Conservation (phyloP, 2,113 vertebrate species). For the Otus sunia region DNA sequence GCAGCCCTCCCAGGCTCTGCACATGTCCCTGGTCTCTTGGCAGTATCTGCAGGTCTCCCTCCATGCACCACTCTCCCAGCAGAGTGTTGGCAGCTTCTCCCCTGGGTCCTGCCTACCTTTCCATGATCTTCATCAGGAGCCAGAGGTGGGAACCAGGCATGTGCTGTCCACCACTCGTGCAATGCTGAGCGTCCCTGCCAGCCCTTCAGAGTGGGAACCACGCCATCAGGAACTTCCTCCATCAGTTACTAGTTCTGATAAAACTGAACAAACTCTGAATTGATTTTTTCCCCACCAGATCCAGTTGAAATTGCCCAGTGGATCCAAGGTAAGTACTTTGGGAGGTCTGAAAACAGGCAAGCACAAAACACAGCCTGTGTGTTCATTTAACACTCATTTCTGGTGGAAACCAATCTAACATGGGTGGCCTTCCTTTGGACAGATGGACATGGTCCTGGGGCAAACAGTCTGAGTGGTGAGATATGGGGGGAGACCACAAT, state of each 20-base stretch:
- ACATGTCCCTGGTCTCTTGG: not conserved
- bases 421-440: not conserved
- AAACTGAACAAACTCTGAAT: not conserved
- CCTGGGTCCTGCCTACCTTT: not conserved
- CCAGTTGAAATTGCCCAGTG: not conserved
- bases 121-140: not conserved
- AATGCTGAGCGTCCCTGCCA: not conserved
- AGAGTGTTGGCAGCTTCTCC: not conserved
- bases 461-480: not conserved
- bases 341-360: not conserved
- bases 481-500: rapidly evolving
- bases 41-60: not conserved
- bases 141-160: not conserved
- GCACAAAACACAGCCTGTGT: not conserved
- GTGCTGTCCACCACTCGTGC: too few species aligned
- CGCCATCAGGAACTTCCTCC: not conserved
- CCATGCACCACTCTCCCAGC: not conserved
- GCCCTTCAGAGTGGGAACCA: not conserved
- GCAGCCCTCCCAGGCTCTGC: not conserved
- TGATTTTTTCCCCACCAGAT: not conserved
- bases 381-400: not conserved
- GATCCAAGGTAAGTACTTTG: not conserved
- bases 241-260: not conserved
- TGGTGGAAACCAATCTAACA: not conserved
- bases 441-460: not conserved